Percentiles rank a stretch among this genome's conserved stretches.
Conservation (phyloP, 1,140 invertebrate genomes). For the Bactericera cockerelli region DNA sequence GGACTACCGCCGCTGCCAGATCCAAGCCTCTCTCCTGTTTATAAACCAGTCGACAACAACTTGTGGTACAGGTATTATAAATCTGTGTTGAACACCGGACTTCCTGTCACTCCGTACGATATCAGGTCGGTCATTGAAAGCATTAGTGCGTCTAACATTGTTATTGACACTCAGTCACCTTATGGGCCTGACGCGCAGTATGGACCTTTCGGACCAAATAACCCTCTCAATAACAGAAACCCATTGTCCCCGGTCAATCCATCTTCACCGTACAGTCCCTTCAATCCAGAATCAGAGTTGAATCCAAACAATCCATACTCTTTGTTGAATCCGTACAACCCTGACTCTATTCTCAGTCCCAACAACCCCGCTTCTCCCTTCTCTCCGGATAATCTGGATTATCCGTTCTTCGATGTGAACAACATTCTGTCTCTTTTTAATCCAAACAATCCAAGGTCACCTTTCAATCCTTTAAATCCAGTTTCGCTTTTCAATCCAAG, state of each 20-base stretch:
- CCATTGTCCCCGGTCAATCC: background rate
- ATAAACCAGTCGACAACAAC: conserved; percentile 2
- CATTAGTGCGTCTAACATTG: background rate
- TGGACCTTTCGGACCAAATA: background rate
- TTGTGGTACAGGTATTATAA: conserved; percentile 5
- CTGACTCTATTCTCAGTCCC: background rate
- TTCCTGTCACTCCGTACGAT: background rate
- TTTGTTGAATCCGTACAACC: background rate
- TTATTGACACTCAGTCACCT: background rate
- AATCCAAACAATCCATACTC: background rate
- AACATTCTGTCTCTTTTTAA: background rate
- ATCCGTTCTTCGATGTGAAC: background rate
- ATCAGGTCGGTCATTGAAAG: background rate
- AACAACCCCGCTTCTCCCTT: background rate
- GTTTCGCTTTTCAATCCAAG: background rate
- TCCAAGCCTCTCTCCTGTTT: background rate
- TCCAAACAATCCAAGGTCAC: background rate
- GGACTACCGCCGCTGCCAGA: background rate
- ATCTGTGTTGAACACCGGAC: background rate
- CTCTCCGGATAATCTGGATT: background rate
- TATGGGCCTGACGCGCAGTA: background rate
- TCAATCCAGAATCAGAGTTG: background rate
- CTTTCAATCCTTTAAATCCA: background rate
- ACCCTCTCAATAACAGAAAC: conserved; percentile 1
- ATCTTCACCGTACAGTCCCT: background rate